Conservation (phyloP, 2,888 invertebrate genomes). For the Perizoma flavofasciatum region DNA sequence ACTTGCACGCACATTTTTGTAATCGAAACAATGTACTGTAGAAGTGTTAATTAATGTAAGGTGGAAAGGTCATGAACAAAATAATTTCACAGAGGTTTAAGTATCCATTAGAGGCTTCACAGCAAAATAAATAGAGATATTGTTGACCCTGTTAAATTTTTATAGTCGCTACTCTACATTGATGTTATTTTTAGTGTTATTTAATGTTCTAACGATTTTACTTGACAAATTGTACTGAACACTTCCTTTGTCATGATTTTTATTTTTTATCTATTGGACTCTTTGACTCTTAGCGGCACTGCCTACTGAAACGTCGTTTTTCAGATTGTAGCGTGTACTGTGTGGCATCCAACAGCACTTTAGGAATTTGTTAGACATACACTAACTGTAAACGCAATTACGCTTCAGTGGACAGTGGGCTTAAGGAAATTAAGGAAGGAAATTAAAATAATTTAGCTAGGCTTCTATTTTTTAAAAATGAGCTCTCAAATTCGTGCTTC, state of each 20-base stretch:
- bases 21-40: slow-evolving; percentile 21
- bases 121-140: slow-evolving; percentile 34
- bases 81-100: slow-evolving; percentile 19
- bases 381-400: neutral
- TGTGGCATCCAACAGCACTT: no score
- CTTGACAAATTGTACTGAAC: slow-evolving; percentile 57
- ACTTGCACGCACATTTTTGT: slow-evolving; percentile 13
- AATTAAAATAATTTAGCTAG: slow-evolving; percentile 30
- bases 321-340: no score
- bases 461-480: slow-evolving; percentile 38
- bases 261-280: slow-evolving; percentile 42
- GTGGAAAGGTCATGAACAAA: slow-evolving; percentile 23
- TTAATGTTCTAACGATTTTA: slow-evolving; percentile 54
- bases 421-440: neutral
- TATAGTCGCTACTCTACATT: slow-evolving; percentile 42
- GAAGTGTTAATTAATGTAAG: slow-evolving; percentile 22
- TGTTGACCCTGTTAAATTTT: slow-evolving; percentile 47
- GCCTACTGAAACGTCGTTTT: neutral
- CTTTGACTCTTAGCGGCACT: slow-evolving; percentile 31
- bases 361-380: neutral
- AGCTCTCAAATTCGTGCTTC: slow-evolving; percentile 75
- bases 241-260: slow-evolving; percentile 53
- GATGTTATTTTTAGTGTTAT: slow-evolving; percentile 56
- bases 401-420: slow-evolving; percentile 1
- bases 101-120: slow-evolving; percentile 31